These are phyloP conservation scores for Nasua narica DNA, from an alignment of 2,797 vertebrate species.

Conservation along the genomic window DNA sequence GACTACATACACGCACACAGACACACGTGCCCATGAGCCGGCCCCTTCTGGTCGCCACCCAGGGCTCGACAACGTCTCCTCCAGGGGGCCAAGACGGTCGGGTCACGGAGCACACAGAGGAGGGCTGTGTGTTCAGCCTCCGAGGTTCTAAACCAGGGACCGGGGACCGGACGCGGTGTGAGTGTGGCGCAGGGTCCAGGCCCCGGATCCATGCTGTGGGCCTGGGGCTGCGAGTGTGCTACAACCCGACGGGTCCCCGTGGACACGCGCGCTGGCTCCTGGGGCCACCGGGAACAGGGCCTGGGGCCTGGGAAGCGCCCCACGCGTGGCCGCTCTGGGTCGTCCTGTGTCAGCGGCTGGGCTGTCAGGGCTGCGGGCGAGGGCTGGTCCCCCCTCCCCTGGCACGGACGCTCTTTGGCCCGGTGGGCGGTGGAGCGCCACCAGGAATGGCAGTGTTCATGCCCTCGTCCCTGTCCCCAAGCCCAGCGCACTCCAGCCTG, in stretches of 20 bases:
- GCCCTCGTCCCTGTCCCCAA: background rate
- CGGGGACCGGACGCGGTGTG: background rate
- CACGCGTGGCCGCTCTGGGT: fast-evolving
- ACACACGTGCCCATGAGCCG: fast-evolving
- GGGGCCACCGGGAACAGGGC: background rate
- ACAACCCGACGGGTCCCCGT: background rate
- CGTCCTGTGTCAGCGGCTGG: background rate
- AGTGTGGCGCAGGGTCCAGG: fast-evolving
- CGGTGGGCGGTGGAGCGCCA: background rate
- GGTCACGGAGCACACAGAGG: background rate
- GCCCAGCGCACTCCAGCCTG: fast-evolving
- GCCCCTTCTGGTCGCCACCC: background rate
- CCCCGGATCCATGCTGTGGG: background rate
- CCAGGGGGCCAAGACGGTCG: background rate
- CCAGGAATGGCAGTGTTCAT: background rate
- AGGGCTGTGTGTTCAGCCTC: background rate
- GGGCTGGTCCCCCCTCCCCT: background rate
- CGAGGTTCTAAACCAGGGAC: background rate
- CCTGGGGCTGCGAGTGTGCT: too few relatives aligned
- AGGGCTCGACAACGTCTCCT: background rate
- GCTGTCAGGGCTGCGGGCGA: background rate
- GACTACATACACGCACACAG: too few relatives aligned
- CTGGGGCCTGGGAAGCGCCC: background rate
- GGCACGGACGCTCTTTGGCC: background rate
- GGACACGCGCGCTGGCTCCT: background rate